Evolutionary conservation across 2,888 invertebrate genomes (phyloP), one percentile per base, ranked within the genome.

Genomic region (Oscheius myriophilus): DNA sequence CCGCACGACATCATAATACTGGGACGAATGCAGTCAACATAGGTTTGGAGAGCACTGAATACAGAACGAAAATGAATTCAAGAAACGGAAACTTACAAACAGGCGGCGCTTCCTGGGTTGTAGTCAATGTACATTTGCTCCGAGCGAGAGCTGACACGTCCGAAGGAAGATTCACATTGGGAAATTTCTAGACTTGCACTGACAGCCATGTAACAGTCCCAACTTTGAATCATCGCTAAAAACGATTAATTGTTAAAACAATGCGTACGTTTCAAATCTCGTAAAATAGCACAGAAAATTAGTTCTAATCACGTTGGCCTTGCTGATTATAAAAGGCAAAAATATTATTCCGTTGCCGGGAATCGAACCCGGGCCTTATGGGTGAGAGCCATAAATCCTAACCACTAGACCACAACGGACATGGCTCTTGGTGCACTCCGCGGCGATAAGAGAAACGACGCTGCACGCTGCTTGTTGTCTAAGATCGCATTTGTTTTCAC

Each of bases 21-120:
- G 12, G 75, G 73, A 25, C 72, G 70, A 52, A 81, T 81, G 64
- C 81, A 81, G 57, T 75, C 75, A n/a, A 75, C 69, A 72, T 81
- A 81, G 11, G 77, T 73, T 69, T 78, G 80, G 16, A 81, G 70
- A 16, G 77, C 80, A 25, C 81, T 81, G 66, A 68, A 78, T 65
- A 59, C 21, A 51, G 14, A 26, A 9, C 42, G 3, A 11, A 53
- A 16, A 21, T 23, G 11, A 26, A 6, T 21, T 12, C 21, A 25
- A 39, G 23, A 23, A 21, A 25, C 9, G 21, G 4, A 62, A 16
- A 67, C 75, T 76, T 43, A 80, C 80, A 76, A 75, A 58, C 80
- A 80, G 21, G 80, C 80, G 18, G 71, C 76, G 11, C 69, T 71
- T 26, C 74, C 74, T 1, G 72, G 72, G 3, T 71, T 62, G 59